phyloP scores from a whole-genome alignment of 2,888 invertebrate species.

The Philhelius pedissequus region DNA sequence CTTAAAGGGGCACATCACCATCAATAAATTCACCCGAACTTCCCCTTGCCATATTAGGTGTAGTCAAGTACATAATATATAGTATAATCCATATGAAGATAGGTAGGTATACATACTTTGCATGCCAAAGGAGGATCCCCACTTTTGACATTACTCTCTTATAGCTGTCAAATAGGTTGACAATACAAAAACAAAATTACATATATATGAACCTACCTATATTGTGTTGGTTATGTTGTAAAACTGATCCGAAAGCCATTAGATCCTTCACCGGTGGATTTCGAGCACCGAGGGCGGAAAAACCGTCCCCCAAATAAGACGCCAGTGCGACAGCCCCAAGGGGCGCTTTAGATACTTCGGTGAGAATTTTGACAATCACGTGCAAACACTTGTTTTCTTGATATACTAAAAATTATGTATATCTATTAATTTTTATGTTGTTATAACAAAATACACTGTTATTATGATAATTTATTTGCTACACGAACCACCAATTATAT shows the following conservation, averaged over 20 bases:
- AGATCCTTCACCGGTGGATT: conserved; percentile 79
- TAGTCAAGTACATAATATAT: not conserved
- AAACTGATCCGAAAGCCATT: conserved; percentile 79
- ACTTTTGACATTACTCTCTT: conserved; percentile 5
- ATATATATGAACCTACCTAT: conserved; percentile 73
- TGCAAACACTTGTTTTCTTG: conserved; percentile 60
- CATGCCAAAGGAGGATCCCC: not conserved
- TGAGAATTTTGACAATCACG: conserved; percentile 78
- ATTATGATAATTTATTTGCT: not conserved
- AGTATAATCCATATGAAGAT: not conserved
- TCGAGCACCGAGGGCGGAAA: conserved; percentile 79
- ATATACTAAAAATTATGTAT: not conserved
- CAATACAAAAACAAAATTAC: too few species aligned
- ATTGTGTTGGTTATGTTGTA: conserved; percentile 79
- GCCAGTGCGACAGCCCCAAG: conserved; percentile 80
- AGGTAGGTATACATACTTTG: not conserved
- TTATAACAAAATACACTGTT: not conserved
- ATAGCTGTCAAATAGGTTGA: not conserved
- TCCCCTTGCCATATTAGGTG: not conserved
- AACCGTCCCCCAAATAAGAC: conserved; percentile 80
- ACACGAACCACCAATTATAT: not conserved
- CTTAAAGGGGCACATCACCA: conserved; percentile 11
- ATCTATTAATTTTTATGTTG: not conserved
- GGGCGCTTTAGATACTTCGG: conserved; percentile 79
- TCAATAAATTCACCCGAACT: not conserved